These are phyloP conservation scores for Parazoanthus darwini DNA, from an alignment of 92 coral and sea anemone species.

Conservation along the genomic window DNA sequence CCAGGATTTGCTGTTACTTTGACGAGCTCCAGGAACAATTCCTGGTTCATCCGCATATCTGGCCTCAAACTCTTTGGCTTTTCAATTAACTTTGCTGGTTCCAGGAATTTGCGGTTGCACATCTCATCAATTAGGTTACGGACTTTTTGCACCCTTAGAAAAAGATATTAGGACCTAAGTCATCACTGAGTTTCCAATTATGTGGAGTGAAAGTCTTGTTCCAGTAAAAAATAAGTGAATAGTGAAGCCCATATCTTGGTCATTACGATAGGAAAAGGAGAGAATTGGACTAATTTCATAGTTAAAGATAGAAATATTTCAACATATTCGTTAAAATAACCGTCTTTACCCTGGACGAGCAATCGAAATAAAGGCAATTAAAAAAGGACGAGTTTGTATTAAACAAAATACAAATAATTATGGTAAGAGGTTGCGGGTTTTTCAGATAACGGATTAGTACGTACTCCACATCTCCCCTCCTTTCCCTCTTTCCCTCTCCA, in stretches of 20 bases:
- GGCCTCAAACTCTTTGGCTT: conserved; percentile 6
- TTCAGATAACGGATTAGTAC: not conserved
- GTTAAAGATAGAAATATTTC: no score
- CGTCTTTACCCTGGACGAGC: no score
- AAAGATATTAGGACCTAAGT: not conserved
- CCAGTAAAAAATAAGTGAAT: no score
- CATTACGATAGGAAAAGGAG: no score
- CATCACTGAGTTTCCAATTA: not conserved
- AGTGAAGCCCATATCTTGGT: no score
- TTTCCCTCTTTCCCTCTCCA: no score
- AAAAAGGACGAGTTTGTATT: no score
- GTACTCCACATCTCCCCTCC: not conserved
- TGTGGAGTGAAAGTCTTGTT: not conserved
- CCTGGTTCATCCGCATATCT: conserved; percentile 1
- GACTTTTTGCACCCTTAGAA: not conserved
- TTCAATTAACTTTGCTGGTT: not conserved
- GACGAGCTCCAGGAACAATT: conserved; percentile 25
- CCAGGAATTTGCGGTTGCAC: conserved; percentile 22
- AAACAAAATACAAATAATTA: no score
- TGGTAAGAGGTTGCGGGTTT: no score
- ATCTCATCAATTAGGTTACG: conserved; percentile 15
- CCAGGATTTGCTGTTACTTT: conserved; percentile 18
- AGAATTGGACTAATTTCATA: no score
- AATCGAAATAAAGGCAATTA: no score
- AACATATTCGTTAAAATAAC: no score